phyloP scores from a whole-genome alignment of 2,888 invertebrate species.

The Nomada flava region DNA sequence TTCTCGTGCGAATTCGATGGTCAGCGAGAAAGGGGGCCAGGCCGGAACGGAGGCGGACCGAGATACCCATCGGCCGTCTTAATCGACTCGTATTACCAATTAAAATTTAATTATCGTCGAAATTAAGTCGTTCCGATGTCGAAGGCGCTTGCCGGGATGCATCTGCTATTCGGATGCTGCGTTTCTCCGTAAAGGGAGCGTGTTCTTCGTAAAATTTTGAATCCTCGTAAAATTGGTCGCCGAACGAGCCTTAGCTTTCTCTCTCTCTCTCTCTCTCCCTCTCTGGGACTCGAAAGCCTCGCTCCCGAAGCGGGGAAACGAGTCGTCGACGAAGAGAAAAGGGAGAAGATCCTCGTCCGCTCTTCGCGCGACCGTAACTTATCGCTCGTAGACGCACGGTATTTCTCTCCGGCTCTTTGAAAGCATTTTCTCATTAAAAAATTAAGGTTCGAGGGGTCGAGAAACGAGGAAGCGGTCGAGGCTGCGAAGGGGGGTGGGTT shows the following conservation, averaged over 20 bases:
- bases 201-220: not conserved
- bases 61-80: slow-evolving; percentile 74
- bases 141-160: slow-evolving; percentile 45
- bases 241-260: not conserved
- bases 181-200: too few relatives aligned
- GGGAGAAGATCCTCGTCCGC: not conserved
- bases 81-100: slow-evolving; percentile 82
- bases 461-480: slow-evolving; percentile 22
- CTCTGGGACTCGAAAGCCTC: too few relatives aligned
- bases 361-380: slow-evolving; percentile 80
- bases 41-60: slow-evolving; percentile 39
- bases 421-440: slow-evolving; percentile 89
- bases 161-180: slow-evolving; percentile 28
- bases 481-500: slow-evolving; percentile 21
- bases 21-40: slow-evolving; percentile 24
- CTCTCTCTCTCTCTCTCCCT: too few relatives aligned
- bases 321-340: not conserved
- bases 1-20: slow-evolving; percentile 26
- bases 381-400: slow-evolving; percentile 82
- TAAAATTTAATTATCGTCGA: slow-evolving; percentile 81
- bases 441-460: slow-evolving; percentile 80
- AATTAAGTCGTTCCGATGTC: slow-evolving; percentile 76
- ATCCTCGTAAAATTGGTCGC: slow-evolving; percentile 12
- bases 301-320: slow-evolving; percentile 1
- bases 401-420: slow-evolving; percentile 85